phyloP scores from a whole-genome alignment of 2,113 vertebrate species.

The Phalacrocorax carbo region DNA sequence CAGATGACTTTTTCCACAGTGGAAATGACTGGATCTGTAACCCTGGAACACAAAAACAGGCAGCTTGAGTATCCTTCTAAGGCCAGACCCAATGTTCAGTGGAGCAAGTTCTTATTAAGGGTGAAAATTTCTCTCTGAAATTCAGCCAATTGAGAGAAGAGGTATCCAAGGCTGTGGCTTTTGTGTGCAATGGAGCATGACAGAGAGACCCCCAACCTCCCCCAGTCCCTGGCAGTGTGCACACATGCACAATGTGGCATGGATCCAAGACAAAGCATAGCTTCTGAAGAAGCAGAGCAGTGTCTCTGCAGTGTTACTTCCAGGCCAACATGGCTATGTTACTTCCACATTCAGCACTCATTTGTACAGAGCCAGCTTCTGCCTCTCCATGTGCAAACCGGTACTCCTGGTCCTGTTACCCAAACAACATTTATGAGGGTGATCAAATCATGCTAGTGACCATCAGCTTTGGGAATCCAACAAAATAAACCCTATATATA shows the following conservation, averaged over 20 bases:
- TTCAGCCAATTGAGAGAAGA: background rate
- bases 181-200: background rate
- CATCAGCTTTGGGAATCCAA: background rate
- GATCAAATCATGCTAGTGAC: background rate
- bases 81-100: background rate
- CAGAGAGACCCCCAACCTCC: background rate
- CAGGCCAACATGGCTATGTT: fast-evolving
- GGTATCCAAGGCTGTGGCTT: slow-evolving; percentile 9
- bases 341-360: fast-evolving
- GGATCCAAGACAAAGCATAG: background rate
- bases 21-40: slow-evolving; percentile 40
- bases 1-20: slow-evolving; percentile 56
- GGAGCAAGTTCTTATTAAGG: slow-evolving; percentile 19
- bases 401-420: background rate
- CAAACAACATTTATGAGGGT: background rate
- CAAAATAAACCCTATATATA: background rate
- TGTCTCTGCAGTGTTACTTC: background rate
- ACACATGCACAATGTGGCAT: background rate
- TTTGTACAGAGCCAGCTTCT: background rate
- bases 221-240: background rate
- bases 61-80: slow-evolving; percentile 5
- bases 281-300: background rate
- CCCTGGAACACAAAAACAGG: background rate
- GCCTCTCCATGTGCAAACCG: background rate
- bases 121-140: slow-evolving; percentile 29